Evolutionary conservation across 2,888 invertebrate species (phyloP).

Genomic region (Heliconius charithonia): DNA sequence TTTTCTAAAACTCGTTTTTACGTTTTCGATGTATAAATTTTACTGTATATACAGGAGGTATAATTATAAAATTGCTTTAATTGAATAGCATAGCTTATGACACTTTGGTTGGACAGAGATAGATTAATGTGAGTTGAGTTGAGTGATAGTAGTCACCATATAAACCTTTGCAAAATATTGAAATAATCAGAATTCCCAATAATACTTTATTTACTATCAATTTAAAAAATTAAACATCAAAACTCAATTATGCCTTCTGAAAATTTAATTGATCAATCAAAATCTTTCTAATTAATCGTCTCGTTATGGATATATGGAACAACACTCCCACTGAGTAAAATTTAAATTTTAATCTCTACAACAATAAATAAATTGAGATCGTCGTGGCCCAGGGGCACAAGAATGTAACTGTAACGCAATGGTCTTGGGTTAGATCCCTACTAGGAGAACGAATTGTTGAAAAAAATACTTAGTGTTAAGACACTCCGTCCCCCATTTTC

Average conservation of each 20-base stretch:
- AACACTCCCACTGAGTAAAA: slow-evolving; percentile 24
- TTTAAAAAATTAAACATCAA: neutral
- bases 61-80: neutral
- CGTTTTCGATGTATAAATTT: too few relatives aligned
- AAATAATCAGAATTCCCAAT: neutral
- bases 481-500: too few relatives aligned
- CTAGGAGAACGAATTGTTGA: too few relatives aligned
- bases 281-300: slow-evolving; percentile 24
- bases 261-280: slow-evolving; percentile 20
- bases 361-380: slow-evolving; percentile 34
- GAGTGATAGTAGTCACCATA: too few relatives aligned
- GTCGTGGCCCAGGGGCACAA: too few relatives aligned
- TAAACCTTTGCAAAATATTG: neutral
- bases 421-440: too few relatives aligned
- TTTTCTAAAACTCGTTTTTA: neutral
- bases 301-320: slow-evolving; percentile 14
- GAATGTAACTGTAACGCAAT: too few relatives aligned
- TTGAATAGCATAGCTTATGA: too few relatives aligned
- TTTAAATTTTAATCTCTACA: slow-evolving; percentile 36
- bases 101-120: too few relatives aligned
- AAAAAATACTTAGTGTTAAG: too few relatives aligned
- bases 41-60: too few relatives aligned
- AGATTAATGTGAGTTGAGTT: too few relatives aligned
- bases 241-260: neutral
- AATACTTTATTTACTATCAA: neutral